Percentiles rank a stretch among this genome's conserved stretches.
Conservation (phyloP, 2,113 vertebrate genomes). For the Pelmatolapia mariae region DNA sequence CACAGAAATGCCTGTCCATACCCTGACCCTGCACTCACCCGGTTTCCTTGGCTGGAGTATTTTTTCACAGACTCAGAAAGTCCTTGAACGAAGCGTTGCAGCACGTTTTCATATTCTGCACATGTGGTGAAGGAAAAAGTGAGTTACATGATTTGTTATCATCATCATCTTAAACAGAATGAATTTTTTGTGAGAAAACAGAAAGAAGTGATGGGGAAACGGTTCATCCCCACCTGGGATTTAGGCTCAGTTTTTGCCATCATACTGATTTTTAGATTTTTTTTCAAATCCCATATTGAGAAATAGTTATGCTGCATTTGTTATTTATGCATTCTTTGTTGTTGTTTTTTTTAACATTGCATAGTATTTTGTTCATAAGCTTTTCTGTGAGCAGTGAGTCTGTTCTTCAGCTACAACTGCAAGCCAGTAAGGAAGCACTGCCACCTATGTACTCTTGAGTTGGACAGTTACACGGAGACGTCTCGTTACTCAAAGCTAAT, state of each 20-base stretch:
- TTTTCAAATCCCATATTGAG: not conserved
- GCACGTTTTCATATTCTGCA: conserved; percentile 79
- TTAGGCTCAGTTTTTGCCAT: not conserved
- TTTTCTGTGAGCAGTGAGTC: not conserved
- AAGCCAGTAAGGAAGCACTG: not conserved
- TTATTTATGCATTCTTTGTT: not conserved
- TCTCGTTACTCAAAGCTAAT: not conserved
- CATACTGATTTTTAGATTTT: not conserved
- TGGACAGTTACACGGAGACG: not conserved
- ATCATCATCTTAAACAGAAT: not conserved
- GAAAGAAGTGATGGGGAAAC: not conserved
- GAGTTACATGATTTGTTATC: not conserved
- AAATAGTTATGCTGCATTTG: not conserved
- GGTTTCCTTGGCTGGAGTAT: conserved; percentile 80
- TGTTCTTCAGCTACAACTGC: not conserved
- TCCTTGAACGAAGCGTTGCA: conserved; percentile 74
- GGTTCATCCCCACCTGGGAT: fast-evolving
- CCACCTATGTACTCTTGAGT: not conserved
- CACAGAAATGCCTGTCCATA: fast-evolving
- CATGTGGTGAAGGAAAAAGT: not conserved
- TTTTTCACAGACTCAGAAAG: conserved; percentile 80
- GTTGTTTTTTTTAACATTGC: not conserved
- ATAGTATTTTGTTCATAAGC: not conserved
- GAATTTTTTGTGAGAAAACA: fast-evolving
- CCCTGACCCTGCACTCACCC: conserved; percentile 65